These are phyloP conservation scores for Alcis repandata DNA, from an alignment of 2,888 invertebrate species.

Conservation along the genomic window DNA sequence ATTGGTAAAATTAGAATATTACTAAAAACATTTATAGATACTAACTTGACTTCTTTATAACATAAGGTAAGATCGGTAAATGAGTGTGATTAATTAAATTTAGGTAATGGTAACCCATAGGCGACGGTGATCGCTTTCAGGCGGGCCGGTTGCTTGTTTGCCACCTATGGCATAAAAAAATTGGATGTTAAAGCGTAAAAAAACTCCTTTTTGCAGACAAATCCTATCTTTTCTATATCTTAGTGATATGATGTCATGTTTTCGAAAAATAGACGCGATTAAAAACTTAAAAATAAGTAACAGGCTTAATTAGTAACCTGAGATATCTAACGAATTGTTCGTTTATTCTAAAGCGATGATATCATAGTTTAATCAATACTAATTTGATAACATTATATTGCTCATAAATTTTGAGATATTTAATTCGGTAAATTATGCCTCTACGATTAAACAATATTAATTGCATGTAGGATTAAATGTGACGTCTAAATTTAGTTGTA, in stretches of 20 bases:
- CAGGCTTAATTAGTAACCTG: slow-evolving; percentile 39
- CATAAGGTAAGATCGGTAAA: too few species aligned
- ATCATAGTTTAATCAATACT: slow-evolving; percentile 45
- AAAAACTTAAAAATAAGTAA: slow-evolving; percentile 28
- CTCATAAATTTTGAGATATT: slow-evolving; percentile 43
- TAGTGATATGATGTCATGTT: slow-evolving; percentile 35
- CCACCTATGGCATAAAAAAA: too few species aligned
- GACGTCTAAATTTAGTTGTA: slow-evolving; percentile 13
- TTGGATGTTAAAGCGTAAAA: too few species aligned
- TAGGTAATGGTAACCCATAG: too few species aligned
- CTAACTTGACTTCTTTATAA: too few species aligned
- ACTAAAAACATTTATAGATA: too few species aligned
- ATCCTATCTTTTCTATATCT: slow-evolving; percentile 39
- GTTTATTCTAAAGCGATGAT: slow-evolving; percentile 39
- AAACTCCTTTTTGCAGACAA: slow-evolving; percentile 63
- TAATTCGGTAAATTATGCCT: slow-evolving; percentile 22
- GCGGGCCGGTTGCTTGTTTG: too few species aligned
- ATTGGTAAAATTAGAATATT: too few species aligned
- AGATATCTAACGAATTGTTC: slow-evolving; percentile 33
- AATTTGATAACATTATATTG: slow-evolving; percentile 44
- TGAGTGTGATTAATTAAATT: too few species aligned
- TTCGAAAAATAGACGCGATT: slow-evolving; percentile 26
- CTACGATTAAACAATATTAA: slow-evolving; percentile 5
- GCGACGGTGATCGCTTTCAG: too few species aligned
- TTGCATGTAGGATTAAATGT: slow-evolving; percentile 12